Evolutionary conservation across 2,888 invertebrate species (phyloP), one percentile per base, ranked within the genome.

Genomic region (Anorthoa munda): DNA sequence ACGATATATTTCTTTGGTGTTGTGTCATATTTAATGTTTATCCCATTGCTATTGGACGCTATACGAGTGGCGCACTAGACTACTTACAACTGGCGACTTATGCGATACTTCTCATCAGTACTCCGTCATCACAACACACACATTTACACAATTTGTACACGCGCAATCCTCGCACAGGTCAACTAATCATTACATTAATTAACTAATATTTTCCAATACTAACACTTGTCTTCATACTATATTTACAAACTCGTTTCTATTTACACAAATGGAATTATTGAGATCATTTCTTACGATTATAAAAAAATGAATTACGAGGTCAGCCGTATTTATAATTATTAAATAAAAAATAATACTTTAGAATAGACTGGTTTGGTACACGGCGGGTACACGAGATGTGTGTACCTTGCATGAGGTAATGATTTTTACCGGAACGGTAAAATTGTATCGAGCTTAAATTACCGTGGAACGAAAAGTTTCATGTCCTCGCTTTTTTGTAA

Each of bases 181-280:
- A 88, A 84, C 91, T 92, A 91, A 87, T 87, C 90, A 89, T 88
- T 91, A 90, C 87, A 89, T 89, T 90, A 83, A 82, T 83, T 85
- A 90, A 77, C 79, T 85, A 89, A 86, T 90, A 89, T 88, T 88
- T 86, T 88, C 87, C 81, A 84, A 87, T 88, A 86, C 91, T 92
- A 92, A 68, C 39, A 88, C 79, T 86, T 87, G 86, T 90, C 90
- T 87, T 69, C 82, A 51, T 60, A 79, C 90, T 94, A 94, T 95
- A 95, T 95, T 92, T 95, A 96, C 94, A 95, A 72, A 86, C 83
- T 86, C 90, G 93, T 92, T 86, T 82, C 91, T 95, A 95, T 95
- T 92, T 96, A 96, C 95, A 95, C 92, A 94, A 93, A 95, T 95
- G 96, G 96, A 96, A 95, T 96, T 94, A 94, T 94, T 96, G 96